Base-by-base conservation (phyloP, 2,888 invertebrate species). In the Amphipyra tragopoginis region DNA sequence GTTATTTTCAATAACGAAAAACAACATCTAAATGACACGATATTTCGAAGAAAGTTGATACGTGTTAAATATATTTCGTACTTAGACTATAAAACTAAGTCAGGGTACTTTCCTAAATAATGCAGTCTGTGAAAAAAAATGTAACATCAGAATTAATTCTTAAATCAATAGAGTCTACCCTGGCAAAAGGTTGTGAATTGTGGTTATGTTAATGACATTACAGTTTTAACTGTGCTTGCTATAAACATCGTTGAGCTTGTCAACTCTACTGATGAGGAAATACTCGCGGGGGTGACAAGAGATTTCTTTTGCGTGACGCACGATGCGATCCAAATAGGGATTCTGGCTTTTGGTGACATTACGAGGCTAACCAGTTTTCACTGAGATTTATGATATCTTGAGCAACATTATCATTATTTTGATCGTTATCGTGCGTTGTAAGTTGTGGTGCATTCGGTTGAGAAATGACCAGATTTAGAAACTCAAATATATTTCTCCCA, bases 291-390 rank as follows among this genome's bases (percentile, higher is more conserved):
- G 13, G 43, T 50, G 43, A 48, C 38, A 48, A 48, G 21, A 59
- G 39, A 42, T 59, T 64, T 55, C 21, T 33, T 51, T 53, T 47
- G 14, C 43, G 1, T 49, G 54, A 49, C 36, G 15, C 55, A 55
- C 50, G 55, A 42, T 48, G 34, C 21, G 55, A 50, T 64, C 55
- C 57, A 61, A 55, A 58, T 70, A 73, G 44, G 62, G 72, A 52
- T 56, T 54, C 13, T 57, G 48, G 40, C 44, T 60, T 42, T 64
- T 50, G 49, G 33, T 61, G 47, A 47, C 53, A 50, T 47, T 57
- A 55, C 38, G 61, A 68, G 73, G 72, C 60, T 64, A 72, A 49
- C 73, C 60, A 64, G 64, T 64, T 72, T 60, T 55, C 43, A 61
- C 60, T 61, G 55, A 29, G 54, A 72, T 64, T 55, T 55, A 68